Evolutionary conservation across 53 echinoderm and acorn worm genomes (phyloP).

Genomic region (Patiria pectinifera): DNA sequence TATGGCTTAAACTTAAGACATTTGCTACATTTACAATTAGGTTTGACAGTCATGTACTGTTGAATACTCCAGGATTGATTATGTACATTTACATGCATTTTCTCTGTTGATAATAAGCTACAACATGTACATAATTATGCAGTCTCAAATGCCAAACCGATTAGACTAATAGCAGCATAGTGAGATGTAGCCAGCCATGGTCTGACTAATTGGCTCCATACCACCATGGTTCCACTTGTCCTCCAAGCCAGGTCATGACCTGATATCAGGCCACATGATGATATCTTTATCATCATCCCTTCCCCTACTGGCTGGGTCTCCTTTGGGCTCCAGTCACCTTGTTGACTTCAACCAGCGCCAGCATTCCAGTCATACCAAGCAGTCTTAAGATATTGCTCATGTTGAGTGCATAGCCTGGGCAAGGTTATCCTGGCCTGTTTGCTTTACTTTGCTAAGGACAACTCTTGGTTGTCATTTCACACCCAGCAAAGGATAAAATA

Average conservation of each 20-base stretch:
- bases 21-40: too few species aligned
- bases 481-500: conserved; percentile 3
- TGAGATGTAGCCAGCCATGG: neutral
- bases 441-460: neutral
- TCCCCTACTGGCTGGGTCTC: neutral
- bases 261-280: conserved; percentile 43
- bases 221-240: conserved; percentile 32
- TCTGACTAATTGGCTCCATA: neutral
- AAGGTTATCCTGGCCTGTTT: conserved; percentile 19
- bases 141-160: too few species aligned
- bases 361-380: conserved; percentile 49
- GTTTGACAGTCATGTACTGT: too few species aligned
- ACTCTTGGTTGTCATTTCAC: neutral
- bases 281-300: conserved; percentile 13
- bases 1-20: too few species aligned
- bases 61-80: too few species aligned
- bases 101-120: too few species aligned
- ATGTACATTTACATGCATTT: too few species aligned
- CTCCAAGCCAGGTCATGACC: conserved; percentile 14
- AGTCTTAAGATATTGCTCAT: conserved; percentile 63
- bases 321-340: conserved; percentile 24
- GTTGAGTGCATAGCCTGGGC: conserved; percentile 9
- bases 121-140: too few species aligned
- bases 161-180: too few species aligned
- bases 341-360: conserved; percentile 1